Conservation (phyloP, 2,888 invertebrate species). For the Cactoblastis cactorum region DNA sequence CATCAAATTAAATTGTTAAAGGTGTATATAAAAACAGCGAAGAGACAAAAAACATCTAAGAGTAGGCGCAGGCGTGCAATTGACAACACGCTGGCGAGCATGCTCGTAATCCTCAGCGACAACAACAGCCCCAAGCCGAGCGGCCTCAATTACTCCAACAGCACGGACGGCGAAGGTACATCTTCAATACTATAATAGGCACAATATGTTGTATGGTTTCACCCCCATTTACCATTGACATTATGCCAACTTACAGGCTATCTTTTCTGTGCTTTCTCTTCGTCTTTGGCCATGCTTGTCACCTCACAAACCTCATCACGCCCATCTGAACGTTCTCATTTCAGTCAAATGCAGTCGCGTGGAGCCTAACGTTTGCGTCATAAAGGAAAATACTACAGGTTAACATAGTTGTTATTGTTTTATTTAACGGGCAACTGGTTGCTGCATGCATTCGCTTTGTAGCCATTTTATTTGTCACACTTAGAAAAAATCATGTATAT, state of each 20-base stretch:
- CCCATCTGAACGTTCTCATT: constrained; percentile 49
- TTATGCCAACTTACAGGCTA: constrained; percentile 20
- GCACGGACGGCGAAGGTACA: constrained; percentile 46
- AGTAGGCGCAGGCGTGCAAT: constrained; percentile 47
- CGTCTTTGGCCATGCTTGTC: constrained; percentile 35
- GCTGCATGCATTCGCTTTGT: constrained; percentile 29
- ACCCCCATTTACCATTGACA: constrained; percentile 12
- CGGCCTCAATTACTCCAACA: constrained; percentile 45
- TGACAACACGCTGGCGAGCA: constrained; percentile 49
- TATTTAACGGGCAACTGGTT: constrained; percentile 38
- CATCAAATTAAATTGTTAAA: constrained; percentile 20
- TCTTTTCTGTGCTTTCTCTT: constrained; percentile 29
- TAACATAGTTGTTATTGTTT: constrained; percentile 33
- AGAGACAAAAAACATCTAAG: constrained; percentile 26
- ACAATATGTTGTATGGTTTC: constrained; percentile 4
- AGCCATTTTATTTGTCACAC: background rate
- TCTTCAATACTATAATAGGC: background rate
- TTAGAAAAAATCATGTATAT: too few species aligned
- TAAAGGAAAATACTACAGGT: constrained; percentile 53
- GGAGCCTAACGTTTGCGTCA: constrained; percentile 52
- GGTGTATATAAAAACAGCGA: constrained; percentile 54
- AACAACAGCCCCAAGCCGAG: constrained; percentile 41
- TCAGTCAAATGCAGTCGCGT: constrained; percentile 53
- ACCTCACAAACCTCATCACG: constrained; percentile 34
- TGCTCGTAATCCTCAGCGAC: constrained; percentile 59